Conservation (phyloP, 2,888 invertebrate genomes). For the Sepiola atlantica region DNA sequence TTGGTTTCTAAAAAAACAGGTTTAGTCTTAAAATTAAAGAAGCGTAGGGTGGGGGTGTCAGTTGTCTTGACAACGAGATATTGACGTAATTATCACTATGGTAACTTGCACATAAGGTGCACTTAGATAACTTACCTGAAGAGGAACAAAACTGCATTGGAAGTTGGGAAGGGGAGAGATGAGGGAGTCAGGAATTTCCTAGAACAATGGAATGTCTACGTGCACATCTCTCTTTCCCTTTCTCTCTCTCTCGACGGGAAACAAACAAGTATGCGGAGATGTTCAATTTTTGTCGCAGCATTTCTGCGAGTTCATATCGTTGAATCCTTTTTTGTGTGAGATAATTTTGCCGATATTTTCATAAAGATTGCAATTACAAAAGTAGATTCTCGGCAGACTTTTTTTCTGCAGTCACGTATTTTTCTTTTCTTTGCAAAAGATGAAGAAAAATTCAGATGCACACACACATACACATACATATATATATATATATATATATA, state of each 20-base stretch:
- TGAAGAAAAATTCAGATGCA: background rate
- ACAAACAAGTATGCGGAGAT: background rate
- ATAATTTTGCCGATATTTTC: background rate
- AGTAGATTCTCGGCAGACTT: background rate
- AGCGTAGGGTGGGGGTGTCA: background rate
- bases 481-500: too few species aligned
- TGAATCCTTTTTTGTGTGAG: background rate
- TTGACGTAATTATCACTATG: slow-evolving; percentile 32
- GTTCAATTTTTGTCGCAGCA: background rate
- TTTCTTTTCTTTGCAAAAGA: background rate
- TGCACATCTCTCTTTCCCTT: background rate
- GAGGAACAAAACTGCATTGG: background rate
- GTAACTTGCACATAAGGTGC: background rate
- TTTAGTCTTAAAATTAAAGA: slow-evolving; percentile 8
- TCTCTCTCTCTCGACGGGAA: background rate
- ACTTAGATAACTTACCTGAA: slow-evolving; percentile 9
- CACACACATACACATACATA: too few species aligned
- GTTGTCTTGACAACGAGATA: slow-evolving; percentile 21
- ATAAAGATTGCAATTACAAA: background rate
- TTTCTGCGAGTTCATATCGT: background rate
- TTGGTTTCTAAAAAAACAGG: background rate
- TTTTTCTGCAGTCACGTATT: background rate
- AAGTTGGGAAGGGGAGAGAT: background rate
- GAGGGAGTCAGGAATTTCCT: background rate
- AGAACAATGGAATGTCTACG: slow-evolving; percentile 4